Conservation (phyloP, 1,140 invertebrate genomes). For the Scaptomyza graminum region DNA sequence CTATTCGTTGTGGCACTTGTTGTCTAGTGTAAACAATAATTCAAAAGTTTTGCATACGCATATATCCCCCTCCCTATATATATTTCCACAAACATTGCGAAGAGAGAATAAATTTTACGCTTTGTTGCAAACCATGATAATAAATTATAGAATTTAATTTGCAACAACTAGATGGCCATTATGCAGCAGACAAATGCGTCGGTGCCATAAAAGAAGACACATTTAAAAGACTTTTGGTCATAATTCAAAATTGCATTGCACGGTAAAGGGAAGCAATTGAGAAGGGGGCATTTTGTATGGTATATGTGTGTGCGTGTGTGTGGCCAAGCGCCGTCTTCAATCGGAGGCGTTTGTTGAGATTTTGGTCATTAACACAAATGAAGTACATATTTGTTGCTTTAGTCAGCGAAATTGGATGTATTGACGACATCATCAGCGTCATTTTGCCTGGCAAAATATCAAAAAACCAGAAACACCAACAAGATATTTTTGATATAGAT, state of each 20-base stretch:
- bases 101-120: constrained; percentile 73
- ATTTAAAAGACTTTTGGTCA: constrained; percentile 56
- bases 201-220: constrained; percentile 46
- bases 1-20: constrained; percentile 6
- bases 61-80: neutral
- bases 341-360: constrained; percentile 60
- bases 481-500: constrained; percentile 12
- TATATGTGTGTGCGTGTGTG: neutral
- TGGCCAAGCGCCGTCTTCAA: constrained; percentile 44
- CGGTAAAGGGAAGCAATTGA: neutral
- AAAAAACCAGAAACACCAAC: constrained; percentile 27
- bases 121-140: constrained; percentile 78
- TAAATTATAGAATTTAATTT: constrained; percentile 79
- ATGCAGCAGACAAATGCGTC: constrained; percentile 55
- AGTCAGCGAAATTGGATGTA: constrained; percentile 55
- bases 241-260: constrained; percentile 60
- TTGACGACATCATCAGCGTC: constrained; percentile 57
- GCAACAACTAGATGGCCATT: constrained; percentile 32
- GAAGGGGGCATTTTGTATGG: neutral
- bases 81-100: neutral
- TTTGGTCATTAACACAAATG: constrained; percentile 76
- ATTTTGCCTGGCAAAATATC: constrained; percentile 60
- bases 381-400: constrained; percentile 55
- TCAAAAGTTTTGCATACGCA: constrained; percentile 1
- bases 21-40: constrained; percentile 59